phyloP scores from a whole-genome alignment of 2,888 invertebrate genomes.

The Drosophila melanocephala region DNA sequence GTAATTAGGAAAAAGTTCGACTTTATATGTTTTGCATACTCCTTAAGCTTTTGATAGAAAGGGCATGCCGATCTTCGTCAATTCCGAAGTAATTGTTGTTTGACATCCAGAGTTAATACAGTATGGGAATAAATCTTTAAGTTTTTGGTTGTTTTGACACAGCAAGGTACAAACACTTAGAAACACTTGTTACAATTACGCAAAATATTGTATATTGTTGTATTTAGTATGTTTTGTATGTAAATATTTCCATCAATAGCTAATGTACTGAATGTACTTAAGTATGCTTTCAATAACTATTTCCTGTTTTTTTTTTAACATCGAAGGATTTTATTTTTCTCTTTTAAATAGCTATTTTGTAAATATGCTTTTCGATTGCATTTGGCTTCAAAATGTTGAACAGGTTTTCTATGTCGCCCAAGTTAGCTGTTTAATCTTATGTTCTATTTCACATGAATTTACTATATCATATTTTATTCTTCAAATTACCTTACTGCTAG shows the following conservation, averaged over 20 bases:
- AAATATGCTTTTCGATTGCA: constrained; percentile 6
- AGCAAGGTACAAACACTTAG: constrained; percentile 62
- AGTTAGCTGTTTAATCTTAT: constrained; percentile 14
- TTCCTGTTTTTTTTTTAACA: constrained; percentile 9
- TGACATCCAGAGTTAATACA: constrained; percentile 10
- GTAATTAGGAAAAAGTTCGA: not conserved
- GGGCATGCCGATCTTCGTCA: constrained; percentile 13
- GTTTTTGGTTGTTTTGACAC: constrained; percentile 34
- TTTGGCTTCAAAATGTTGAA: not conserved
- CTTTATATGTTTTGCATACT: not conserved
- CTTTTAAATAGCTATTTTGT: constrained; percentile 5
- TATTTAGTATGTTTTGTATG: constrained; percentile 8
- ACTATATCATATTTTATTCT: not conserved
- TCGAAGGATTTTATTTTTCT: not conserved
- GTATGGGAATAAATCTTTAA: constrained; percentile 10
- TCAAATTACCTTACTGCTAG: not conserved
- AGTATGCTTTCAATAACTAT: constrained; percentile 15
- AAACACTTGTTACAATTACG: constrained; percentile 55
- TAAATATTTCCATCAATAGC: constrained; percentile 17
- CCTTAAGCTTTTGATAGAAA: not conserved
- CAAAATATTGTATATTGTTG: constrained; percentile 36
- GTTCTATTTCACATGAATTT: constrained; percentile 30
- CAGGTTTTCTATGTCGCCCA: not conserved
- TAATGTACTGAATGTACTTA: constrained; percentile 5
- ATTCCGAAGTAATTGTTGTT: not conserved